Base-by-base conservation (phyloP, 2,888 invertebrate genomes). In the Epinotia nisella region DNA sequence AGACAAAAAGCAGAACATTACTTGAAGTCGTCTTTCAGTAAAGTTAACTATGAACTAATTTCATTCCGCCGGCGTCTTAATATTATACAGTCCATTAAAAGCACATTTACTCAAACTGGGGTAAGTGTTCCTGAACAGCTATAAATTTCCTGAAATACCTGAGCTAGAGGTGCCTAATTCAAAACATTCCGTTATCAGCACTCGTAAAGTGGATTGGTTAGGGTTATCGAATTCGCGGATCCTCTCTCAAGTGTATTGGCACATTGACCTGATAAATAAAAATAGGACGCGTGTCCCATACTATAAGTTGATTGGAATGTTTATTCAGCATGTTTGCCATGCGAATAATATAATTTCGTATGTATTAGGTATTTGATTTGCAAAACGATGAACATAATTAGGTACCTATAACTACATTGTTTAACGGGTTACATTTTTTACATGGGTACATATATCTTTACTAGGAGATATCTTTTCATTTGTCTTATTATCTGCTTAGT, bases 191-290 rank as follows among this genome's bases (percentile, higher is more conserved):
- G 53, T 67, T 72, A 72, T 74, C 70, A 70, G 61, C 61, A 56
- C 65, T 49, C 70, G 72, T 72, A 62, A 75, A 75, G 75, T 75
- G 75, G 70, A 75, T 75, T 75, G 72, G 75, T 65, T 72, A n/a
- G 70, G 71, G 55, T 70, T 66, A 75, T 72, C 75, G 72, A 65
- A 69, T 75, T 75, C 72, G 75, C 75, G 72, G 66, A 68, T 72
- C 62, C 62, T 9, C 66, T 64, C 66, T 68, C 69, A 60, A 72
- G 64, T 67, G 66, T 73, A 73, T 69, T 73, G 73, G 68, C 68
- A 69, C 68, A 64, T 69, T 73, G 68, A 69, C 73, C 68, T 69
- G 59, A 67, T 71, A 71, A 62, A 73, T 69, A 64, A 64, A 73
- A 69, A 69, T 73, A 53, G 73, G 64, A 69, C 73, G 68, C 62